These are phyloP conservation scores for Picathartes gymnocephalus DNA, from an alignment of 2,113 vertebrate species.

Conservation along the genomic window DNA sequence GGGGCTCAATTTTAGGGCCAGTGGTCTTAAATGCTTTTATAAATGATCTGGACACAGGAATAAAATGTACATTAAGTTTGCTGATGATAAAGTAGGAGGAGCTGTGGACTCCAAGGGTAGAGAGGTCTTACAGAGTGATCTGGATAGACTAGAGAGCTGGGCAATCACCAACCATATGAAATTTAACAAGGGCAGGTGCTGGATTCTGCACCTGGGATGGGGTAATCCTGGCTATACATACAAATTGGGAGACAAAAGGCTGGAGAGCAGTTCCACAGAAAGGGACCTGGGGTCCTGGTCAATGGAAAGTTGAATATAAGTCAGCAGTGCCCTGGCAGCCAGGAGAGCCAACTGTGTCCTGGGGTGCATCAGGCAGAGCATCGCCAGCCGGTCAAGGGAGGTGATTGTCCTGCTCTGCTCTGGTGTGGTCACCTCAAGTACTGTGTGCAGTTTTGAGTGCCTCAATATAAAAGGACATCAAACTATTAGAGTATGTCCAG, in stretches of 20 bases:
- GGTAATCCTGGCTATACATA: neutral
- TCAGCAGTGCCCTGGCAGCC: neutral
- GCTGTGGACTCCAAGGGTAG: neutral
- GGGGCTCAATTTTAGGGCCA: neutral
- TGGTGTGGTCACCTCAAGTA: neutral
- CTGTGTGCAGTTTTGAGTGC: neutral
- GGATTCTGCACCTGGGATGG: neutral
- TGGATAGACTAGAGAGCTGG: neutral
- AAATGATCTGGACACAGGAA: neutral
- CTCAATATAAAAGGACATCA: neutral
- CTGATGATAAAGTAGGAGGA: neutral
- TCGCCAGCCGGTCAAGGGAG: neutral
- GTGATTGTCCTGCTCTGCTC: neutral
- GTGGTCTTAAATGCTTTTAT: neutral
- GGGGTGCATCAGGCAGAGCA: neutral
- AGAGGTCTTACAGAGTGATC: neutral
- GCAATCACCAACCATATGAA: neutral
- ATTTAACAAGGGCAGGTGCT: neutral
- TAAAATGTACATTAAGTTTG: neutral
- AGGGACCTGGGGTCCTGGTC: neutral
- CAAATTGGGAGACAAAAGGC: neutral
- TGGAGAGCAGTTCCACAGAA: neutral
- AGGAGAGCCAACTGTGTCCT: neutral
- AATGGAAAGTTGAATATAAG: neutral
- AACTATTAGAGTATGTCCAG: neutral